These are phyloP conservation scores for Emydocephalus ijimae DNA, from an alignment of 2,113 vertebrate species.

Conservation along the genomic window DNA sequence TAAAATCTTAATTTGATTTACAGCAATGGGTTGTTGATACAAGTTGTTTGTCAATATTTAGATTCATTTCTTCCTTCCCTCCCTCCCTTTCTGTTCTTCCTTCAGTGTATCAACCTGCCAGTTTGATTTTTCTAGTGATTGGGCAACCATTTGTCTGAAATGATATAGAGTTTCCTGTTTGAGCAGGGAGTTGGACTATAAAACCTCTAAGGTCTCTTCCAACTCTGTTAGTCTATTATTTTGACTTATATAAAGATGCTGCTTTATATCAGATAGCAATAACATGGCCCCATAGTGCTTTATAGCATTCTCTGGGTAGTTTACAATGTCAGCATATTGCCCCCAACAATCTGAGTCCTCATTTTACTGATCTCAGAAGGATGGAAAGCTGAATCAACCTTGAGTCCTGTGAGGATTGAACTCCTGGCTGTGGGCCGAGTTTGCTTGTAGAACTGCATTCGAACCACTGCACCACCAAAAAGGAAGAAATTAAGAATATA, in stretches of 20 bases:
- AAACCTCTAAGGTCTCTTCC: neutral
- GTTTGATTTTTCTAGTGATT: neutral
- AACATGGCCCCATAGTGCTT: neutral
- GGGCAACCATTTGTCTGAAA: neutral
- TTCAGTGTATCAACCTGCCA: neutral
- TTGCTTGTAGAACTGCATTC: neutral
- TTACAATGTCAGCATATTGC: neutral
- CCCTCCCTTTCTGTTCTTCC: neutral
- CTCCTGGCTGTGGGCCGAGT: neutral
- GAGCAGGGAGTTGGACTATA: neutral
- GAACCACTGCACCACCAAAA: neutral
- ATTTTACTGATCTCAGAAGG: neutral
- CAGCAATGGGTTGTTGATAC: neutral
- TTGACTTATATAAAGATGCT: neutral
- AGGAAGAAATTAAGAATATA: slow-evolving; percentile 12
- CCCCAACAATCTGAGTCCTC: neutral
- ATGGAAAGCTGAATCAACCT: neutral
- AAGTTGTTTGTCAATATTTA: neutral
- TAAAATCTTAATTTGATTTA: neutral
- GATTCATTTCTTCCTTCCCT: neutral
- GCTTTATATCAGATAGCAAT: neutral
- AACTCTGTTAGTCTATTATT: neutral
- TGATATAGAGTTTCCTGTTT: neutral
- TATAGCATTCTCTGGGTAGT: neutral
- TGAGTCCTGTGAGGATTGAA: neutral